Conservation (phyloP, 2,113 vertebrate species). For the Synodontis membranacea region DNA sequence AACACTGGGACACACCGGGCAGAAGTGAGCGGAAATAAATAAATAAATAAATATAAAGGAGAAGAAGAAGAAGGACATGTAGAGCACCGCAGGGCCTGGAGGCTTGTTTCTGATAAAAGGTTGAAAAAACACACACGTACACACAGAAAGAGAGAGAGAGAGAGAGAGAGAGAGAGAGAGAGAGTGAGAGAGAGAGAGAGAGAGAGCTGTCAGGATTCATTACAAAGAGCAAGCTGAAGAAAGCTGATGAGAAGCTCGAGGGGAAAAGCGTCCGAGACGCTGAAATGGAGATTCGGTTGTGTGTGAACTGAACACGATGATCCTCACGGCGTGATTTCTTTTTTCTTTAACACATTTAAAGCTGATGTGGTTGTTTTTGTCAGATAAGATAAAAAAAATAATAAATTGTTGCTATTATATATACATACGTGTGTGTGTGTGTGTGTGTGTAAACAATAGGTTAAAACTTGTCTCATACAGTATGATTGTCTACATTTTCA, state of each 20-base stretch:
- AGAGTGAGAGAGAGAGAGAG: not conserved
- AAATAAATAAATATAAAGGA: slow-evolving; percentile 25
- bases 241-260: slow-evolving; percentile 45
- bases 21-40: not conserved
- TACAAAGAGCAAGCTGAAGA: slow-evolving; percentile 66
- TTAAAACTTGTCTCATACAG: too few species aligned
- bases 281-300: slow-evolving; percentile 26
- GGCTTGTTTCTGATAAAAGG: slow-evolving; percentile 68
- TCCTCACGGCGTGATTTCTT: not conserved
- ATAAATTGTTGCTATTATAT: too few species aligned
- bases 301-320: not conserved
- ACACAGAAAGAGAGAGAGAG: slow-evolving; percentile 35
- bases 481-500: too few species aligned
- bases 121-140: slow-evolving; percentile 56
- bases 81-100: slow-evolving; percentile 68
- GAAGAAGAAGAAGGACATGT: slow-evolving; percentile 74
- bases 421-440: too few species aligned
- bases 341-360: not conserved
- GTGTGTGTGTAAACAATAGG: too few species aligned
- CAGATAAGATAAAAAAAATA: not conserved
- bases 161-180: too few species aligned
- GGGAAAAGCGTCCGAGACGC: not conserved
- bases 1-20: slow-evolving; percentile 79
- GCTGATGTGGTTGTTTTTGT: not conserved
- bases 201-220: slow-evolving; percentile 73